These are phyloP conservation scores for Heterochromis multidens DNA, from an alignment of 2,113 vertebrate genomes.

Conservation along the genomic window DNA sequence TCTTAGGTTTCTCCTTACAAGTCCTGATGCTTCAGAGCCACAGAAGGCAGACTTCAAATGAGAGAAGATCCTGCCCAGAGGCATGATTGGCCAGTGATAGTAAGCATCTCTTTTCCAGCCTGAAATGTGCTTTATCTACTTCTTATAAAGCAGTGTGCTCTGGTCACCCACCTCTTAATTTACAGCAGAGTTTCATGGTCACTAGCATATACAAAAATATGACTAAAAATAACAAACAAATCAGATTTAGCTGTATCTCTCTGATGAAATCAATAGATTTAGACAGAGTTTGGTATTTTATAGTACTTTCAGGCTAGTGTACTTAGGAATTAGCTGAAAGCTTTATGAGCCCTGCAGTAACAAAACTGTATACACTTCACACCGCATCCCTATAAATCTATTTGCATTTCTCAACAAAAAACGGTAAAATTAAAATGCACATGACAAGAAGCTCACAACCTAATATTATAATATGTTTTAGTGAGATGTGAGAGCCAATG, in stretches of 20 bases:
- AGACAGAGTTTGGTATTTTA: background rate
- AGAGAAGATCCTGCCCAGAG: conserved; percentile 42
- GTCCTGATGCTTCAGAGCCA: conserved; percentile 26
- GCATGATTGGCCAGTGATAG: conserved; percentile 22
- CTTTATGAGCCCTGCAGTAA: background rate
- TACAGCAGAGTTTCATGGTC: background rate
- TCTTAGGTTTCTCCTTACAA: conserved; percentile 49
- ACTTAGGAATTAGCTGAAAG: background rate
- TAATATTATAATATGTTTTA: background rate
- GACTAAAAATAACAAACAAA: background rate
- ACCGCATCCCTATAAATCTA: background rate
- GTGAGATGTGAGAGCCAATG: background rate
- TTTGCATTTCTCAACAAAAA: background rate
- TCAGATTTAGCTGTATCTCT: background rate
- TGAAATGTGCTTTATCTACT: conserved; percentile 9
- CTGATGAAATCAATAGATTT: background rate
- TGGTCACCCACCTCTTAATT: background rate
- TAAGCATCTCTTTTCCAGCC: conserved; percentile 25
- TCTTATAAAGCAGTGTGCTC: background rate
- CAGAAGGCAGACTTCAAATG: conserved; percentile 49
- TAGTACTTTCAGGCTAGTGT: background rate
- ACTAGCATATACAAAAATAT: background rate
- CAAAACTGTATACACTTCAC: background rate
- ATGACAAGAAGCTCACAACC: background rate
- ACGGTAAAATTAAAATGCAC: background rate